Evolutionary conservation across 2,797 vertebrate genomes (phyloP), one percentile per base, ranked within the genome.

Genomic region (Petrocephalus schoutedeni): DNA sequence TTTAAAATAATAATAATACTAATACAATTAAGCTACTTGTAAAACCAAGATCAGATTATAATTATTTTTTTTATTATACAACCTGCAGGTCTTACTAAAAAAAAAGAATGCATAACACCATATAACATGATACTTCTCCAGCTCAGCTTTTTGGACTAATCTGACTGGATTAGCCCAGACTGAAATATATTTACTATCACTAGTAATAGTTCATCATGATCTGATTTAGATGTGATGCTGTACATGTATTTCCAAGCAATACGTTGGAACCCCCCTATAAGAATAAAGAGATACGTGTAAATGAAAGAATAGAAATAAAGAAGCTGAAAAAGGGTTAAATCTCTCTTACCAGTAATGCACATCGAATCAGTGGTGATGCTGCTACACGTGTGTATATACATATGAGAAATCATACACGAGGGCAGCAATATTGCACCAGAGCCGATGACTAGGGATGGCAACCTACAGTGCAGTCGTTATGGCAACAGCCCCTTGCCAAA

Each of bases 391-490:
- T 53, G 8, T 67, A 67, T 32, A 6, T 51, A 14, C 32, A 32
- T 67, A 67, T 67, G 64, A 67, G 64, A 67, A 67, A 32, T 67
- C 28, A 32, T 28, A 21, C 74, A 49, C 32, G 9, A 85, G 83
- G 21, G 49, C 53, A 57, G 83, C 92, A 91, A 93, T 92, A 91
- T 92, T 77, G 91, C 92, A 91, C 91, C 88, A 92, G 91, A 93
- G 92, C 92, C 92, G 92, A 94, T 93, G 94, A 95, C 92, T 95
- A 94, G 95, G 93, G 94, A 94, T 94, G 93, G 91, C 92, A 90
- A 93, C 93, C 94, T 85, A 83, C 89, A 36, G 93, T 51, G 91
- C 92, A 94, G 94, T 95, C 92, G 93, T 95, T 95, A 96, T 94
- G 94, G 94, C 93, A 95, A 95, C 94, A 86, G 90, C 92, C 90